These are phyloP conservation scores for Tenebrio molitor DNA, from an alignment of 1,140 invertebrate species.

Conservation along the genomic window DNA sequence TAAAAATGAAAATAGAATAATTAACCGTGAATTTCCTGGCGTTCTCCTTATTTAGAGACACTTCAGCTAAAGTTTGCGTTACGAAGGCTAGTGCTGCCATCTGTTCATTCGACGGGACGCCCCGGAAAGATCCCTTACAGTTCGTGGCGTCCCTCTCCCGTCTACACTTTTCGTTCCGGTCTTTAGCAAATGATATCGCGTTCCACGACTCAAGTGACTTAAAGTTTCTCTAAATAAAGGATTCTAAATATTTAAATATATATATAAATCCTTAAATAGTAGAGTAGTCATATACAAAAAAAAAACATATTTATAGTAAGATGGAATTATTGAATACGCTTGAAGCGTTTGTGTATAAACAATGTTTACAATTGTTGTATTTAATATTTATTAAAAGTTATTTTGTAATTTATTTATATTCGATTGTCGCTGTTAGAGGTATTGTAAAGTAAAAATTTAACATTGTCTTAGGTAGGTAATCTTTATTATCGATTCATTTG, in stretches of 20 bases:
- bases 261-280: conserved; percentile 39
- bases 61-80: conserved; percentile 37
- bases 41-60: conserved; percentile 34
- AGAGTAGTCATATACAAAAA: conserved; percentile 34
- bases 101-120: conserved; percentile 1
- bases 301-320: conserved; percentile 33
- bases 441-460: conserved; percentile 35
- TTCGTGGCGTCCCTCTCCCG: no score
- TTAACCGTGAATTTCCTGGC: background rate
- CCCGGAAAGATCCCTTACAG: background rate
- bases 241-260: conserved; percentile 42
- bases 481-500: conserved; percentile 29
- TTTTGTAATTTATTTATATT: conserved; percentile 47
- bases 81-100: conserved; percentile 26
- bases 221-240: conserved; percentile 42
- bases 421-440: conserved; percentile 31
- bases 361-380: conserved; percentile 52
- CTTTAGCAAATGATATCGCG: conserved; percentile 26
- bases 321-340: conserved; percentile 43
- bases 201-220: conserved; percentile 34
- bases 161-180: background rate
- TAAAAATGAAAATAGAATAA: conserved; percentile 21
- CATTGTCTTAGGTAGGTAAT: conserved; percentile 27
- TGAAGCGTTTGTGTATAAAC: conserved; percentile 54
- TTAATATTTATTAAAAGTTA: conserved; percentile 53